These are phyloP conservation scores for Julus scanicus DNA, from an alignment of 2,888 invertebrate genomes.

Conservation along the genomic window DNA sequence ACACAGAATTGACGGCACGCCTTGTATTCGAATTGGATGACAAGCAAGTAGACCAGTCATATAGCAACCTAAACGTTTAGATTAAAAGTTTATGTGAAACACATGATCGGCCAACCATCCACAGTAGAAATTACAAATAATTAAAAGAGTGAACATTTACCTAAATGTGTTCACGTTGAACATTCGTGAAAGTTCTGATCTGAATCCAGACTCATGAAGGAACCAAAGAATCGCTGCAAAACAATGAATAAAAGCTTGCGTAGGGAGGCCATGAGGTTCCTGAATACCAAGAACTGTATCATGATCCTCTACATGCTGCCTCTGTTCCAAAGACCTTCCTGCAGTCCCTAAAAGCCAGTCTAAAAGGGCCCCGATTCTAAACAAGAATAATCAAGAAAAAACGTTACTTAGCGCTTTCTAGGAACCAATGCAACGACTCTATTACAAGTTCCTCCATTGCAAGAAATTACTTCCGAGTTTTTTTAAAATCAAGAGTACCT, in stretches of 20 bases:
- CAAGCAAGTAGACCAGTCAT: slow-evolving; percentile 80
- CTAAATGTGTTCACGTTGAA: slow-evolving; percentile 82
- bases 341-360: slow-evolving; percentile 78
- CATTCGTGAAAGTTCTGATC: slow-evolving; percentile 73
- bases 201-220: slow-evolving; percentile 71
- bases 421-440: too few species aligned
- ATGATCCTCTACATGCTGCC: slow-evolving; percentile 50
- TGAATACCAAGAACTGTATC: background rate
- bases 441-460: too few species aligned
- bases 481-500: slow-evolving; percentile 61
- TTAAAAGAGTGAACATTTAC: slow-evolving; percentile 62
- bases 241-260: slow-evolving; percentile 71
- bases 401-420: too few species aligned
- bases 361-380: slow-evolving; percentile 68
- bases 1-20: slow-evolving; percentile 83
- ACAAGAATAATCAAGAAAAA: too few species aligned
- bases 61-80: slow-evolving; percentile 71
- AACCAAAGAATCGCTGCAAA: slow-evolving; percentile 85
- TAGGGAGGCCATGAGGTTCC: slow-evolving; percentile 42
- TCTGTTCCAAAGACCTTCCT: slow-evolving; percentile 61
- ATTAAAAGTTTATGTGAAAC: too few species aligned
- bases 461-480: too few species aligned
- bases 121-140: too few species aligned
- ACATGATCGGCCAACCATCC: too few species aligned
- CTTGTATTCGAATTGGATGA: slow-evolving; percentile 79